Evolutionary conservation across 1,140 invertebrate species (phyloP).

Genomic region (Hycleus cichorii): DNA sequence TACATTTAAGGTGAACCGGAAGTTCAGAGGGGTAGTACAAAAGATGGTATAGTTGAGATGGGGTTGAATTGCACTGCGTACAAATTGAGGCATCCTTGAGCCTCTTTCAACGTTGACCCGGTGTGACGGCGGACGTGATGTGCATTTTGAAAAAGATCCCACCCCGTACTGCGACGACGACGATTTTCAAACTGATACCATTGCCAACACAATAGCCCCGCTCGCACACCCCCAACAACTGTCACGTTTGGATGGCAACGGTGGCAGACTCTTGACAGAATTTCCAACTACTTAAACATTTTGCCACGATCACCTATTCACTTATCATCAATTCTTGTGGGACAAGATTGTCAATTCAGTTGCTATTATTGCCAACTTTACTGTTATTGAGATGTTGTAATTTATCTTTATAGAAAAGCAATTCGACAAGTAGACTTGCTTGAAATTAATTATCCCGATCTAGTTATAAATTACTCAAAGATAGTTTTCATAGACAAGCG

Average conservation of each 20-base stretch:
- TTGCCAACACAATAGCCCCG: background rate
- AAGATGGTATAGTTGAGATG: constrained; percentile 1
- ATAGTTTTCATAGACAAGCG: too few relatives aligned
- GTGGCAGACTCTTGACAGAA: constrained; percentile 12
- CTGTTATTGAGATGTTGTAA: background rate
- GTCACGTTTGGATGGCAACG: constrained; percentile 7
- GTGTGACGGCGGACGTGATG: constrained; percentile 23
- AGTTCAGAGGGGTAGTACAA: background rate
- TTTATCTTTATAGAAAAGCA: too few relatives aligned
- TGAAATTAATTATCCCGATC: too few relatives aligned
- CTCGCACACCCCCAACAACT: background rate
- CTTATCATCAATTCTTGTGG: constrained; percentile 18
- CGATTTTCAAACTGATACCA: too few relatives aligned
- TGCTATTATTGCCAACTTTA: too few relatives aligned
- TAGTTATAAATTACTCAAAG: too few relatives aligned
- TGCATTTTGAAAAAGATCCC: constrained; percentile 9
- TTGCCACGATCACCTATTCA: constrained; percentile 17
- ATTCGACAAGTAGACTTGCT: too few relatives aligned
- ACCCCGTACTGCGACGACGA: background rate
- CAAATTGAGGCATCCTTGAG: constrained; percentile 27
- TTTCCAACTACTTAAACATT: constrained; percentile 17
- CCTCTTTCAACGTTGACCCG: constrained; percentile 25
- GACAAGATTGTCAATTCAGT: background rate
- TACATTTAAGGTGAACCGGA: constrained; percentile 29
- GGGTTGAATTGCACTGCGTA: constrained; percentile 22